A percentile compares a stretch with the other conserved stretches of the same genome.
These are phyloP conservation scores for Cotesia congregata DNA, from an alignment of 2,888 invertebrate genomes.

Conservation along the genomic window DNA sequence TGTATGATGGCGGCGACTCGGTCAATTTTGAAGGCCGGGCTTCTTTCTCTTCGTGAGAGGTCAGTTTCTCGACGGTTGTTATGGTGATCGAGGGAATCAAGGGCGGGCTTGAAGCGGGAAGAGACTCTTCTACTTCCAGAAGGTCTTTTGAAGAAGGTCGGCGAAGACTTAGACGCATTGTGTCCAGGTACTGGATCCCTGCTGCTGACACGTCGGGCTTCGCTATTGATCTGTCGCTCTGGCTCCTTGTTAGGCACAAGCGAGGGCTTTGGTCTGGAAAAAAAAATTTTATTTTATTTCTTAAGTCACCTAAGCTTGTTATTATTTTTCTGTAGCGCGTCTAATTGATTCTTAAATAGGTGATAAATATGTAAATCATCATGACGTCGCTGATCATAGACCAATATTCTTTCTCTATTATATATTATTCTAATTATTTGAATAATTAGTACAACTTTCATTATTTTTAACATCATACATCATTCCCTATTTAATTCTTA, in stretches of 20 bases:
- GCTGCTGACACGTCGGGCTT: slow-evolving; percentile 70
- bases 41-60: slow-evolving; percentile 5
- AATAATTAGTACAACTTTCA: too few relatives aligned
- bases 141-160: slow-evolving; percentile 65
- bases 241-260: slow-evolving; percentile 64
- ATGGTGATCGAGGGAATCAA: neutral
- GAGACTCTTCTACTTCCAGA: neutral
- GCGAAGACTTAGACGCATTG: slow-evolving; percentile 83
- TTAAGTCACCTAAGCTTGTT: neutral
- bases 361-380: too few relatives aligned
- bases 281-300: slow-evolving; percentile 8
- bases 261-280: slow-evolving; percentile 45
- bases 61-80: neutral
- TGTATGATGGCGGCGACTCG: slow-evolving; percentile 42
- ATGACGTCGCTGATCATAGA: too few relatives aligned
- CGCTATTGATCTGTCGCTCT: slow-evolving; percentile 71
- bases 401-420: too few relatives aligned
- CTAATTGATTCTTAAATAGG: too few relatives aligned
- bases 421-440: too few relatives aligned
- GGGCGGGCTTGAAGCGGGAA: neutral
- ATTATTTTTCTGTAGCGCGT: neutral
- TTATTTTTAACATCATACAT: too few relatives aligned
- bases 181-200: slow-evolving; percentile 81
- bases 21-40: slow-evolving; percentile 37
- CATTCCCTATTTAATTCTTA: too few relatives aligned